Conservation (phyloP, 2,797 vertebrate species). For the Synaphobranchus kaupii region DNA sequence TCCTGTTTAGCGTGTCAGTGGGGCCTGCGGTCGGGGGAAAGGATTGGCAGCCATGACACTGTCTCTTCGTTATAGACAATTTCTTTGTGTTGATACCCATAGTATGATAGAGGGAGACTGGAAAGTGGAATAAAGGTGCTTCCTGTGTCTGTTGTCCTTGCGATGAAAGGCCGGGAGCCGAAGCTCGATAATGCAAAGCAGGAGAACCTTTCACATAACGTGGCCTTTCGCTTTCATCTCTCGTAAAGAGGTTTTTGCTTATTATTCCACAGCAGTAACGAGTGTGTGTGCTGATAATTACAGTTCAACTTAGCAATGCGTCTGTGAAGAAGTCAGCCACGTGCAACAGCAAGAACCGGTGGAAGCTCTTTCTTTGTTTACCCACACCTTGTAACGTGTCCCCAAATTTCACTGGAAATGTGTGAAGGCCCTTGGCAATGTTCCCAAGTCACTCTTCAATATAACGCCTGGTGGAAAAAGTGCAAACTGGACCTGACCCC, state of each 20-base stretch:
- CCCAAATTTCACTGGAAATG: neutral
- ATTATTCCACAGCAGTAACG: neutral
- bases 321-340: neutral
- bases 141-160: neutral
- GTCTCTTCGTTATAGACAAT: neutral
- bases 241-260: neutral
- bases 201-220: neutral
- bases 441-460: neutral
- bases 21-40: neutral
- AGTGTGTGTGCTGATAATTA: neutral
- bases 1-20: neutral
- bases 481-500: neutral
- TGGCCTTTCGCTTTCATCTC: neutral
- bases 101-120: neutral
- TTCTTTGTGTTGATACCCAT: neutral
- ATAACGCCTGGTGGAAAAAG: neutral
- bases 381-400: neutral
- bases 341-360: neutral
- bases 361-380: neutral
- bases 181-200: neutral
- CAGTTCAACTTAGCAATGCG: neutral
- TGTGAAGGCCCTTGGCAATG: neutral
- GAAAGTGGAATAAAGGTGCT: neutral
- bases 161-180: neutral
- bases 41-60: neutral